These are phyloP conservation scores for Macquaria australasica DNA, from an alignment of 2,113 vertebrate genomes.

Conservation along the genomic window DNA sequence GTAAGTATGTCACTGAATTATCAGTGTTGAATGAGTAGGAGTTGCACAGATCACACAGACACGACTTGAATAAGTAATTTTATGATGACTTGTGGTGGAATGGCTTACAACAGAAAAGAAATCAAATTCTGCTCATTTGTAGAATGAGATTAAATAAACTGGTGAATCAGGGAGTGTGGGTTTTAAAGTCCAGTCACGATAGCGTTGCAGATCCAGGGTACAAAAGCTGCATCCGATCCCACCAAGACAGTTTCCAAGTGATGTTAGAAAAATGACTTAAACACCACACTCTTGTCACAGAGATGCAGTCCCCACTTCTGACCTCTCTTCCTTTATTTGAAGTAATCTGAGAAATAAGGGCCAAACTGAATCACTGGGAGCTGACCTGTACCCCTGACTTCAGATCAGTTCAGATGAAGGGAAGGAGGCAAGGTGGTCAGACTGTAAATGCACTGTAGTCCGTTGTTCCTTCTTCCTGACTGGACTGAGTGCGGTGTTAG, in stretches of 20 bases:
- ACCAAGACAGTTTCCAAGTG: background rate
- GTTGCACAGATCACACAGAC: conserved; percentile 7
- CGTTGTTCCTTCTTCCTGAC: conserved; percentile 3
- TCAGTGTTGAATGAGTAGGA: background rate
- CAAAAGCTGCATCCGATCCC: conserved; percentile 9
- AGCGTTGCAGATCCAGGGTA: conserved; percentile 13
- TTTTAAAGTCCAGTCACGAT: conserved; percentile 27
- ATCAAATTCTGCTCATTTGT: conserved; percentile 26
- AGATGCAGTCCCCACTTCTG: background rate
- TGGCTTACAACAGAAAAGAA: conserved; percentile 40
- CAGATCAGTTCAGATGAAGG: conserved; percentile 18
- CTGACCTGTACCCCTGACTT: background rate
- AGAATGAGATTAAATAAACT: conserved; percentile 64
- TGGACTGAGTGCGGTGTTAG: conserved; percentile 2
- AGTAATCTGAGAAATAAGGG: conserved; percentile 1
- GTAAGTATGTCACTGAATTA: background rate
- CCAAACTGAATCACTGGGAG: background rate
- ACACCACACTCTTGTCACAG: background rate
- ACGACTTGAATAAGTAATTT: conserved; percentile 26
- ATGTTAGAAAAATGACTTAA: conserved; percentile 37
- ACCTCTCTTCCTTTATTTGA: conserved; percentile 21
- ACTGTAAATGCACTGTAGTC: background rate
- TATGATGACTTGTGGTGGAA: conserved; percentile 39
- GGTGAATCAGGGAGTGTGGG: conserved; percentile 11
- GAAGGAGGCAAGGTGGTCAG: background rate